phyloP scores from a whole-genome alignment of 2,113 vertebrate genomes.

The Ctenodactylus gundi region DNA sequence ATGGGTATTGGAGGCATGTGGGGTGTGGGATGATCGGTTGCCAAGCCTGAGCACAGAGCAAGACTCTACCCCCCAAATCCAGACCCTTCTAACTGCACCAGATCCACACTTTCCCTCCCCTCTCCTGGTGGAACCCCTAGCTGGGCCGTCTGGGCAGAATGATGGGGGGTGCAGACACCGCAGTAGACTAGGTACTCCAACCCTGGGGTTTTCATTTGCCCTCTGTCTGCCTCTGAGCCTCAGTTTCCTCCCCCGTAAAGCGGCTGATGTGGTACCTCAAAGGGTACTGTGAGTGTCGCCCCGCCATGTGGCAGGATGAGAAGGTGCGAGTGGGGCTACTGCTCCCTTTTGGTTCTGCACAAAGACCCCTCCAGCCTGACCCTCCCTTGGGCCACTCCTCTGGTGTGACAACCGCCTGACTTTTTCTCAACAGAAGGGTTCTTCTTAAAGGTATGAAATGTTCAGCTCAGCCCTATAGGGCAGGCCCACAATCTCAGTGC shows the following conservation, averaged over 20 bases:
- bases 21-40: neutral
- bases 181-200: neutral
- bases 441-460: too few species aligned
- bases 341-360: neutral
- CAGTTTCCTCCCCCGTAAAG: neutral
- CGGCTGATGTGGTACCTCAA: neutral
- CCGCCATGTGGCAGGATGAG: neutral
- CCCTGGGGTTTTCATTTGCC: neutral
- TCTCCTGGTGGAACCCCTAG: neutral
- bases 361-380: neutral
- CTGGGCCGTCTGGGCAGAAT: neutral
- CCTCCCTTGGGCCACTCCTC: neutral
- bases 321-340: neutral
- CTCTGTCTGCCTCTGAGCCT: neutral
- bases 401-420: neutral
- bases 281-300: neutral
- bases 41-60: neutral
- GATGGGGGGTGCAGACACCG: neutral
- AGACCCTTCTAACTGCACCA: too few species aligned
- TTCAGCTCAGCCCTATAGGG: too few species aligned
- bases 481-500: too few species aligned
- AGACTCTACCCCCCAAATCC: neutral
- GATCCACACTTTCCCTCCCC: neutral
- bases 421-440: neutral
- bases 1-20: neutral